Evolutionary conservation across 1,140 invertebrate genomes (phyloP), one percentile per base, ranked within the genome.

Genomic region (Apis laboriosa): DNA sequence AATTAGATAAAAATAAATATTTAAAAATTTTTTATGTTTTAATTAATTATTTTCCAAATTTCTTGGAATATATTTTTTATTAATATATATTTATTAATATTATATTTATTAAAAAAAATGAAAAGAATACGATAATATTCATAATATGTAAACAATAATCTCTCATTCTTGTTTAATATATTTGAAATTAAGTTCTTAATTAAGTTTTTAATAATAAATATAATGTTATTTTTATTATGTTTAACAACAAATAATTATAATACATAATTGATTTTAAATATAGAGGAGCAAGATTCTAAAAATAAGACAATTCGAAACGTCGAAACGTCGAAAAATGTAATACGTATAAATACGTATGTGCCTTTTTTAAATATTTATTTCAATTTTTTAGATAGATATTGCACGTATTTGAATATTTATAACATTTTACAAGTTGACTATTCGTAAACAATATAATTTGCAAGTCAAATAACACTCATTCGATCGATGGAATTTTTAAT

Each of bases 401-500:
- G 15, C 51, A 63, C 56, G 67, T 73, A 49, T 28, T 15, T 43
- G 28, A 51, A 21, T 24, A 34, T 13, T 53, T n/a, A 21, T 7
- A 34, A 53, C 21, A 80, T 73, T 80, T 80, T 63, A 55, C 58
- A 24, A 53, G 8, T 19, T 53, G 9, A 15, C 49, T 63, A n/a
- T 60, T 58, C 58, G 17, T 13, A 21, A 70, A 28, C 55, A 34
- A 66, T 2, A 1, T n/a, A 19, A 76, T 81, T 73, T 81, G 61
- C 79, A 76, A 81, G 53, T 75, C 15, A 74, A 80, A 80, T n/a
- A 51, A 66, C n/a, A 8, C 17, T 0, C 51, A 17, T 80, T 66
- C 73, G 43, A 76, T 76, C 15, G 19, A 13, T 1, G 5, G 8
- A 73, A 21, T 49, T 63, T 43, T n/a, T 5, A 28, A 0, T 13